These are phyloP conservation scores for Pelusios castaneus DNA, from an alignment of 2,113 vertebrate genomes.

Conservation along the genomic window DNA sequence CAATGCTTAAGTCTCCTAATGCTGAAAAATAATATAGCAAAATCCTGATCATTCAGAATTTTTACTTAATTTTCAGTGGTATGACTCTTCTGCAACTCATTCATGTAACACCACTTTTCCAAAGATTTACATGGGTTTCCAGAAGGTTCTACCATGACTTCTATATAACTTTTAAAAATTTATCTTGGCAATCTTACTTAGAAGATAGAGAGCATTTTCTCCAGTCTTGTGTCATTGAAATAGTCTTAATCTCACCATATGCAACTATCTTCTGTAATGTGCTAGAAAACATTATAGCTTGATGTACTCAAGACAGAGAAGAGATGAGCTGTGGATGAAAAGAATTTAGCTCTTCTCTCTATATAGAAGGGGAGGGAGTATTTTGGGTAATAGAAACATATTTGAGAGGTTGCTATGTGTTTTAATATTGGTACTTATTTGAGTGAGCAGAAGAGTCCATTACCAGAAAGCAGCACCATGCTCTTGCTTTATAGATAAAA, in stretches of 20 bases:
- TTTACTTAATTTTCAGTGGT: neutral
- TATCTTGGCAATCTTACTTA: neutral
- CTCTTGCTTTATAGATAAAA: neutral
- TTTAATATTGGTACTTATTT: neutral
- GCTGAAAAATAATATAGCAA: neutral
- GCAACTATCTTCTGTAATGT: neutral
- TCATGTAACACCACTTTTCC: neutral
- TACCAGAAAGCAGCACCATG: neutral
- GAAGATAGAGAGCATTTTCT: neutral
- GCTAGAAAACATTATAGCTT: neutral
- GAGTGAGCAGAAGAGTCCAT: neutral
- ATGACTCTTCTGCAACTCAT: neutral
- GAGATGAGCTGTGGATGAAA: neutral
- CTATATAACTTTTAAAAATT: neutral
- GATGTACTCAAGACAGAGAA: neutral
- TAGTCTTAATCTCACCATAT: neutral
- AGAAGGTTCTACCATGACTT: neutral
- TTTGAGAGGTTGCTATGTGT: neutral
- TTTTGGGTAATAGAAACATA: neutral
- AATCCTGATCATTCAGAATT: neutral
- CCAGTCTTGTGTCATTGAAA: neutral
- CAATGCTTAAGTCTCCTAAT: neutral
- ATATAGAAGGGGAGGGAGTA: neutral
- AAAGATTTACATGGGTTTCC: neutral
- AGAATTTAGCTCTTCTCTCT: neutral